A percentile compares a stretch with the other conserved stretches of the same genome.
These are phyloP conservation scores for Leptonema lineaticorne DNA, from an alignment of 1,140 invertebrate genomes.

Conservation along the genomic window DNA sequence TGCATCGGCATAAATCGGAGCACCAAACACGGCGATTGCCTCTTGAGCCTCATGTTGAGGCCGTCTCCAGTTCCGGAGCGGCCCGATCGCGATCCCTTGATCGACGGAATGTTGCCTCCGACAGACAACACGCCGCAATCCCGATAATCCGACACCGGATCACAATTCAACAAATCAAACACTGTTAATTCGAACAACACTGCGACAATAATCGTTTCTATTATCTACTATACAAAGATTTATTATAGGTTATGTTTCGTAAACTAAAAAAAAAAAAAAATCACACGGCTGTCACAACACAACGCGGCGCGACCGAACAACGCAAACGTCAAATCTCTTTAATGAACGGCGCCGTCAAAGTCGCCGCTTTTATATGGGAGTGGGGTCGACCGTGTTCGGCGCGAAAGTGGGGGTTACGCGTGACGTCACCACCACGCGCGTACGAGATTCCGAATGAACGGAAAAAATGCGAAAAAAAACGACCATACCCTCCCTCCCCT, in stretches of 20 bases:
- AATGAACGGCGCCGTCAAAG: no score
- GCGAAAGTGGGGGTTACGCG: neutral
- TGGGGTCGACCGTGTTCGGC: neutral
- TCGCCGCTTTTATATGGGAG: neutral
- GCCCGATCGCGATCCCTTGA: constrained; percentile 36
- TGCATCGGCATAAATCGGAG: constrained; percentile 61
- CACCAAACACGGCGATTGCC: constrained; percentile 63
- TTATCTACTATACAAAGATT: neutral
- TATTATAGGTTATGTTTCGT: no score
- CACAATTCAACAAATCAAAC: neutral
- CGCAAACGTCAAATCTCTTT: no score
- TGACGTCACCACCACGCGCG: no score
- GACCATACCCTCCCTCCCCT: no score
- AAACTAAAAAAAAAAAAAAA: no score
- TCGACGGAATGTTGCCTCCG: constrained; percentile 39
- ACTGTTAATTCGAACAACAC: neutral
- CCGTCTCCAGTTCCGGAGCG: constrained; percentile 31
- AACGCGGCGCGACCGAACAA: neutral
- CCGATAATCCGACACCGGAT: neutral
- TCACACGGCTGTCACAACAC: neutral
- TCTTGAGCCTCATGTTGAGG: constrained; percentile 64
- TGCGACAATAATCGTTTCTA: neutral
- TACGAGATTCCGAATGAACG: no score
- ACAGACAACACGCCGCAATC: neutral
- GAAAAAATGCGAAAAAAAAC: no score